These are phyloP conservation scores for Temnothorax longispinosus DNA, from an alignment of 1,140 invertebrate genomes.

Conservation along the genomic window DNA sequence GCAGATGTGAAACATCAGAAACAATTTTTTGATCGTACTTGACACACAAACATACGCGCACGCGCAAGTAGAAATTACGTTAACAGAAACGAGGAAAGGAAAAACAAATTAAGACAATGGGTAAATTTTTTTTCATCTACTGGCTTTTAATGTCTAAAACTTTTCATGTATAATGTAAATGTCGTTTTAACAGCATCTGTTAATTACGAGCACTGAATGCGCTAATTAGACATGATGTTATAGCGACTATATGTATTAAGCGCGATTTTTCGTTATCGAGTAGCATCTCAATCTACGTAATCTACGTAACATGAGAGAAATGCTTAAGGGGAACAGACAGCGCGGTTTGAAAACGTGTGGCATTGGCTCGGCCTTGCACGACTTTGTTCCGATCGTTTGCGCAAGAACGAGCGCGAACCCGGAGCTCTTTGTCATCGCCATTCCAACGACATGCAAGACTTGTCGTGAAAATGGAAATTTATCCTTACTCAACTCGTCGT, in stretches of 20 bases:
- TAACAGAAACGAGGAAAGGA: not conserved
- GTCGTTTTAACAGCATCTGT: not conserved
- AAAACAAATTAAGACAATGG: not conserved
- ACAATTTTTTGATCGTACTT: not conserved
- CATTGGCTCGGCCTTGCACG: slow-evolving; percentile 51
- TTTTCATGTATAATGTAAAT: not conserved
- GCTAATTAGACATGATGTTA: not conserved
- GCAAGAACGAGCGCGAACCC: slow-evolving; percentile 20
- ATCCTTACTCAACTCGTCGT: not conserved
- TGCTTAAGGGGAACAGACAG: not conserved
- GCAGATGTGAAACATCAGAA: too few species aligned
- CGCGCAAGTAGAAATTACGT: not conserved
- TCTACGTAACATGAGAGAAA: not conserved
- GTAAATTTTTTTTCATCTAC: not conserved
- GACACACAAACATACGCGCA: not conserved
- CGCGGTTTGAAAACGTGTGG: slow-evolving; percentile 42
- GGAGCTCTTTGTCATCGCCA: slow-evolving; percentile 21
- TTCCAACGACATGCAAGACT: not conserved
- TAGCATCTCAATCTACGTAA: not conserved
- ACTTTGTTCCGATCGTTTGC: slow-evolving; percentile 39
- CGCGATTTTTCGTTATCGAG: slow-evolving; percentile 6
- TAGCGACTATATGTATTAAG: not conserved
- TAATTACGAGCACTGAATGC: not conserved
- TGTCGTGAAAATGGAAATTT: slow-evolving; percentile 3
- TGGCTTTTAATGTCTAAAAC: not conserved